Conservation (phyloP, 37 sponge, comb jelly and placozoan species). For the Dysidea cf. avara region DNA sequence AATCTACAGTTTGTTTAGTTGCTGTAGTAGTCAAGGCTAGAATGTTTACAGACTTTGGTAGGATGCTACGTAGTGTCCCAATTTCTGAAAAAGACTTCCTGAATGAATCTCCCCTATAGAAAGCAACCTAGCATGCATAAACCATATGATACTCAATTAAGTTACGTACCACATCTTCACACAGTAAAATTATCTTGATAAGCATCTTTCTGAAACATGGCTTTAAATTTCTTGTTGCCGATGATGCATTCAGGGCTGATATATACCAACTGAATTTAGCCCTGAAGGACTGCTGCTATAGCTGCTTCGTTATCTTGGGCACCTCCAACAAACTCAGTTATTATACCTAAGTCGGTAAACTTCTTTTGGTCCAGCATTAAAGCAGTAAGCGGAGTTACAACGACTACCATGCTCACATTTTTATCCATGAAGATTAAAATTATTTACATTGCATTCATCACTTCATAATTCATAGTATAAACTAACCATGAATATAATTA, state of each 20-base stretch:
- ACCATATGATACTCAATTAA: background rate
- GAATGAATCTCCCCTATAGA: slow-evolving; percentile 7
- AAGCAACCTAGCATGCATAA: background rate
- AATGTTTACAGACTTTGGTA: background rate
- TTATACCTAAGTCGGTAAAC: no score
- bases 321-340: no score
- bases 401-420: no score
- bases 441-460: no score
- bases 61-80: background rate
- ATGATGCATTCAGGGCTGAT: slow-evolving; percentile 12
- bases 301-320: no score
- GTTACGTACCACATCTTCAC: slow-evolving; percentile 14
- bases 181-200: slow-evolving; percentile 5
- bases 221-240: background rate
- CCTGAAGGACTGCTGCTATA: slow-evolving; percentile 26
- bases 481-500: no score
- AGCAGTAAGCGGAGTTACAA: no score
- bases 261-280: slow-evolving; percentile 9
- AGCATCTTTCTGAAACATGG: background rate
- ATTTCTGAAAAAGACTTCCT: background rate
- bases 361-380: no score
- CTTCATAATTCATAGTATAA: no score
- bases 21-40: slow-evolving; percentile 11
- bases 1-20: background rate
- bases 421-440: no score